phyloP scores from a whole-genome alignment of 1,140 invertebrate species.

The Antheraea mylitta region DNA sequence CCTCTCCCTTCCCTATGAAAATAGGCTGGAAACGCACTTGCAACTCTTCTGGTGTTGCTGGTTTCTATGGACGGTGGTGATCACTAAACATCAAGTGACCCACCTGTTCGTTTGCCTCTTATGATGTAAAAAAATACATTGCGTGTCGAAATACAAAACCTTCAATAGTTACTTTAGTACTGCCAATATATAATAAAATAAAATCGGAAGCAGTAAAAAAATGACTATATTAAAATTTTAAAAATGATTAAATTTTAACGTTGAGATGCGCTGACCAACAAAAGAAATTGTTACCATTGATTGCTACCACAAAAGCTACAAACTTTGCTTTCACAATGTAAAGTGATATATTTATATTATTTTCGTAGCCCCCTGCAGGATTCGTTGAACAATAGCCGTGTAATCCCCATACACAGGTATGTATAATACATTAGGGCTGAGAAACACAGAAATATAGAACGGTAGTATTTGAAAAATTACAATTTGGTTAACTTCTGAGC shows the following conservation, averaged over 20 bases:
- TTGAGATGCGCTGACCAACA: conserved; percentile 44
- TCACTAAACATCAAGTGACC: no score
- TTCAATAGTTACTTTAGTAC: no score
- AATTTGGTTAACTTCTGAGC: conserved; percentile 57
- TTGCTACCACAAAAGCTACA: conserved; percentile 64
- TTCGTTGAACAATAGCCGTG: conserved; percentile 37
- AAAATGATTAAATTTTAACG: background rate
- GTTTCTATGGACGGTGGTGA: no score
- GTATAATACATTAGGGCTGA: conserved; percentile 26
- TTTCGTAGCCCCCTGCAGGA: conserved; percentile 46
- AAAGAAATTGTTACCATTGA: conserved; percentile 52
- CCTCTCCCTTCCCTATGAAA: no score
- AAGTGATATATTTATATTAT: conserved; percentile 76
- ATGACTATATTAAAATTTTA: background rate
- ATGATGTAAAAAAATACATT: no score
- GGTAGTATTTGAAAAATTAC: conserved; percentile 58
- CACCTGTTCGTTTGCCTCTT: no score
- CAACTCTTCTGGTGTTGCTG: no score
- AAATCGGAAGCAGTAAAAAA: background rate
- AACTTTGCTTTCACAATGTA: conserved; percentile 63
- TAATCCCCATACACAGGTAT: conserved; percentile 41
- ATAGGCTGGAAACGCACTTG: no score
- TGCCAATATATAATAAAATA: background rate
- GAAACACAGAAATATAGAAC: conserved; percentile 13
- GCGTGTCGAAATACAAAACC: no score